Evolutionary conservation across 2,113 vertebrate genomes (phyloP), one percentile per base, ranked within the genome.

Genomic region (Dipodomys spectabilis): DNA sequence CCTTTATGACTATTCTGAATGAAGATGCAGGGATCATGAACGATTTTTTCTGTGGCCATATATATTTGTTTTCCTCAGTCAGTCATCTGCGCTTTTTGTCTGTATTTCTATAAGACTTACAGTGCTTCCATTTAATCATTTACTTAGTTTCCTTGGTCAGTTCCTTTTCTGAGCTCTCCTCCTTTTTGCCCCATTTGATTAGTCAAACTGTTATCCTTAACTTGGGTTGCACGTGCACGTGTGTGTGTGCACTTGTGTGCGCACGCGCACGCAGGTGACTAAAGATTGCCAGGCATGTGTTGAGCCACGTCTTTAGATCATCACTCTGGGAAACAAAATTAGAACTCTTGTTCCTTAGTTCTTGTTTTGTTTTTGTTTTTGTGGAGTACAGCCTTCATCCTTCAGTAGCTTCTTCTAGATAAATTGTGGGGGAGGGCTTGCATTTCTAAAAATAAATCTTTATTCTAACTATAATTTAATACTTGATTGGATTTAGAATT

Each of bases 401-500:
- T 57, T 57, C 53, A 57, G 53, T 57, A 57, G 53, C 53, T 13
- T 57, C 53, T 57, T 57, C 53, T 57, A 57, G 53, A 13, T 57
- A 57, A 57, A 57, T 18, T 57, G 10, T 57, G 15, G 53, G 53
- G 12, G 53, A 4, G 53, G 15, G 53, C 13, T 93, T 65, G 10
- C 44, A 25, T 94, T 6, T 93, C 84, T 90, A 32, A 86, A 93
- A 82, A 79, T 74, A 65, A 64, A 92, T 20, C 68, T 32, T 32
- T 91, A 49, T 49, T 49, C 49, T 49, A 49, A 49, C 49, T 30
- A 67, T 28, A 91, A 2, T 79, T 88, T 80, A 53, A 45, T 86
- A 84, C 22, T 90, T 53, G 67, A 9, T 16, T 93, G 23, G 78
- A 16, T 92, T 93, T 92, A 85, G 82, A 82, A 73, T 87, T 90